phyloP scores from a whole-genome alignment of 1,140 invertebrate genomes.

The Eurosta solidaginis region DNA sequence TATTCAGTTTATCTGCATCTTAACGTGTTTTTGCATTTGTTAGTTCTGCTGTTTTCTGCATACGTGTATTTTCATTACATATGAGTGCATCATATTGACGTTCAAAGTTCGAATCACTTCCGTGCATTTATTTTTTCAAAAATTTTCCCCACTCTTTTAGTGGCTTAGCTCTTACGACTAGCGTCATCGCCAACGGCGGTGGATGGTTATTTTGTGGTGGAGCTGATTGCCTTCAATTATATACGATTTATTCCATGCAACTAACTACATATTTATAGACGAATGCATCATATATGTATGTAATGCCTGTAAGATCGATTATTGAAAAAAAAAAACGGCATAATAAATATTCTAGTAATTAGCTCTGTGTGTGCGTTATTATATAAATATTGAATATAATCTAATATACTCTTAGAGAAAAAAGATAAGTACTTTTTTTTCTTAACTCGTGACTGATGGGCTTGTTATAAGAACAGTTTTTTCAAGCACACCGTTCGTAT shows the following conservation, averaged over 20 bases:
- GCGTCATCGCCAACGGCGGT: background rate
- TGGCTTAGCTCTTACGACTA: background rate
- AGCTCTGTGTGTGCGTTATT: too few relatives aligned
- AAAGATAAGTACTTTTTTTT: too few relatives aligned
- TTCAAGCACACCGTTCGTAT: too few relatives aligned
- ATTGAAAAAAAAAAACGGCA: background rate
- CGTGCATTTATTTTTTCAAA: background rate
- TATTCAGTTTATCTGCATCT: too few relatives aligned
- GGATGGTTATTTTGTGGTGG: background rate
- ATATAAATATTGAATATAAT: too few relatives aligned
- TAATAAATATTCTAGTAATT: too few relatives aligned
- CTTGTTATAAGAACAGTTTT: too few relatives aligned
- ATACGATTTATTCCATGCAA: background rate
- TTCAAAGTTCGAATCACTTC: constrained; percentile 8
- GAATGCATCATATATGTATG: background rate
- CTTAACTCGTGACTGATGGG: too few relatives aligned
- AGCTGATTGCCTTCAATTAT: background rate
- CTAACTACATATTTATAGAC: background rate
- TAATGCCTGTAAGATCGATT: background rate
- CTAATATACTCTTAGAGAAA: too few relatives aligned
- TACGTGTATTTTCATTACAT: background rate
- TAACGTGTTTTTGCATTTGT: too few relatives aligned
- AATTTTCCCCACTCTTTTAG: background rate
- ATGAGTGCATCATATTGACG: background rate
- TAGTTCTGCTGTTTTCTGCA: too few relatives aligned